Evolutionary conservation across 1,140 invertebrate species (phyloP).

Genomic region (Marisa cornuarietis): DNA sequence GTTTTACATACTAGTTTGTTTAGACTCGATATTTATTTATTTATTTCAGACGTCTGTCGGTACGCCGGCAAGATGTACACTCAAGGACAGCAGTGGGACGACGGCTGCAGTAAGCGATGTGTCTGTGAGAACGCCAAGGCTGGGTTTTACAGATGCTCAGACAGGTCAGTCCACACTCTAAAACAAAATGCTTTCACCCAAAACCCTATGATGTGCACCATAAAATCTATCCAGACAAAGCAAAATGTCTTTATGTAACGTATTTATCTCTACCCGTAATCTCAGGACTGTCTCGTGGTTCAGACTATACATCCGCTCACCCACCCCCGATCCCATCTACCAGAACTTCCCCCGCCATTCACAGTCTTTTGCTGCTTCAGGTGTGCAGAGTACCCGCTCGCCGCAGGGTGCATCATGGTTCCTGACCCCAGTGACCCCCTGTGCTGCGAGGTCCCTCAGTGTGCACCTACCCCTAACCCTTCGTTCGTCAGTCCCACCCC

Average conservation of each 20-base stretch:
- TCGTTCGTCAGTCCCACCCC: conserved; percentile 31
- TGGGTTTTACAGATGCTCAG: conserved; percentile 39
- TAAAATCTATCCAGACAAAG: neutral
- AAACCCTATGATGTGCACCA: neutral
- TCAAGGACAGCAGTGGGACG: conserved; percentile 44
- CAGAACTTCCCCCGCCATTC: neutral
- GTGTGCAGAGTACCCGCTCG: conserved; percentile 36
- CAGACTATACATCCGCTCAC: neutral
- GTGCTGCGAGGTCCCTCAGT: conserved; percentile 47
- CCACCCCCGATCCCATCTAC: neutral
- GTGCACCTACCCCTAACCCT: conserved; percentile 31
- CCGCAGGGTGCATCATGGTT: conserved; percentile 40
- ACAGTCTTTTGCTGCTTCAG: conserved; percentile 19
- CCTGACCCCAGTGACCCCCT: conserved; percentile 48
- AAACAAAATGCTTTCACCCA: neutral
- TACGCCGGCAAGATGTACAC: conserved; percentile 37
- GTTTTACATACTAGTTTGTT: too few relatives aligned
- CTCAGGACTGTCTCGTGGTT: neutral
- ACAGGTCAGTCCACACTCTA: conserved; percentile 27
- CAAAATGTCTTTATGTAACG: neutral
- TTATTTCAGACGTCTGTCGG: conserved; percentile 24
- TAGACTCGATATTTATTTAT: too few relatives aligned
- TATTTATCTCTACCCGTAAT: neutral
- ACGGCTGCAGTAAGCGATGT: conserved; percentile 40
- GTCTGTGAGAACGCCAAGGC: conserved; percentile 39